Percentiles rank a stretch among this genome's conserved stretches.
Conservation (phyloP, 1,140 invertebrate genomes). For the Panagrolaimus sp. region DNA sequence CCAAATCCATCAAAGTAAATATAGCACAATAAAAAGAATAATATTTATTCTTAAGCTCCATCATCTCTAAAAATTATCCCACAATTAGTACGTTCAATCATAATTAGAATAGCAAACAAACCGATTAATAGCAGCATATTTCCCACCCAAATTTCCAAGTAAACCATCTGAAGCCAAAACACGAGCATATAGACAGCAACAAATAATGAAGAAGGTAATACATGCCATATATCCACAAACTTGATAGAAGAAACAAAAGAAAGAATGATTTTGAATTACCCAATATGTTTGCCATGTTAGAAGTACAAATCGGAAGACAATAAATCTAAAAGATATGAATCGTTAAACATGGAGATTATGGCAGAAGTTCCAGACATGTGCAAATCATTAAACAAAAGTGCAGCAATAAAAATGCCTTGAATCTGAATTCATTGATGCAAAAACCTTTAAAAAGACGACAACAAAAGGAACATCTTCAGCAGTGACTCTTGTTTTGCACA, state of each 20-base stretch:
- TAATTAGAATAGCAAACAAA: no score
- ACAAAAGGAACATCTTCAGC: conserved; percentile 5
- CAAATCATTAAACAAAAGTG: no score
- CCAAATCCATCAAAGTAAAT: no score
- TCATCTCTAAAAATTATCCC: neutral
- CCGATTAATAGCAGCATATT: conserved; percentile 15
- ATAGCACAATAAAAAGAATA: no score
- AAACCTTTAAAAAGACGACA: no score
- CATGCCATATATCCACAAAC: conserved; percentile 32
- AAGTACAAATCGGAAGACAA: conserved; percentile 39
- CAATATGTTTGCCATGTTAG: conserved; percentile 38
- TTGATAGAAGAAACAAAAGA: conserved; percentile 34
- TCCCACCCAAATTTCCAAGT: conserved; percentile 24
- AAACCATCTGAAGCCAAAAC: conserved; percentile 45
- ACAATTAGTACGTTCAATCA: neutral
- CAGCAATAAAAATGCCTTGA: no score
- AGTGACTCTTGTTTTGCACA: no score
- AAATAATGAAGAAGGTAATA: conserved; percentile 40
- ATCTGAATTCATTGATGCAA: no score
- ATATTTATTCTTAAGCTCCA: neutral
- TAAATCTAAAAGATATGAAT: conserved; percentile 34
- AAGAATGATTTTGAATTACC: conserved; percentile 13
- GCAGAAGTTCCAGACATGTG: no score
- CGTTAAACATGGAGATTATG: no score
- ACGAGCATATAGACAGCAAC: conserved; percentile 41